Evolutionary conservation across 2,888 invertebrate species (phyloP), one percentile per base, ranked within the genome.

Genomic region (Dysmachus trigonus): DNA sequence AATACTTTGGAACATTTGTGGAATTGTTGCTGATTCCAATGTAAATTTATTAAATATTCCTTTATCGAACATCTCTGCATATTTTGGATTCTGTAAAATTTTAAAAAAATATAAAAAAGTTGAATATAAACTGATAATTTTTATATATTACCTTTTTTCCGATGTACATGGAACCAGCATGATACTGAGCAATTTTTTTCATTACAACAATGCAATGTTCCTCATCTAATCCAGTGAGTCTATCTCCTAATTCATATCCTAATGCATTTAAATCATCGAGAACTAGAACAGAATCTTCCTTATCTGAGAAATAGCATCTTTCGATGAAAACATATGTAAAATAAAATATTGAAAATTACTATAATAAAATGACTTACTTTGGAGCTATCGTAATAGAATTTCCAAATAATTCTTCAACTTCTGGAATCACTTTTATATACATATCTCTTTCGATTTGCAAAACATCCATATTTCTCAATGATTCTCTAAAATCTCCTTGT

Each of bases 151-250:
- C 94, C 91, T 93, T 92, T 89, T 93, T 91, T 35, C 91, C 92
- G 76, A 93, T 88, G 51, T 92, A 92, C 83, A 94, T 92, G 0
- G 94, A 94, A 7, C 92, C 90, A 0, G 93, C 94, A 89, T 94
- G 94, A 88, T 93, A 93, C 87, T 91, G 92, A 1, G 93, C 94
- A 87, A 94, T 89, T 88, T 93, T 93, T 86, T 91, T 91, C 83
- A 94, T 89, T 1, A 93, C 93, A 72, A 93, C 76, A n/a, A 91
- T 89, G 82, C 92, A 91, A 88, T 94, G 94, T 0, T 90, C 88
- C 87, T 93, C 90, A 90, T 94, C 93, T n/a, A 94, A 90, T 15
- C 94, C 94, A 35, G 89, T 87, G 87, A 93, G 92, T 31, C 94
- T 91, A 53, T 93, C 92, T 1, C 92, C 92, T 93, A 94, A 93